phyloP scores from a whole-genome alignment of 2,888 invertebrate species.

The Zaprionus bogoriensis region DNA sequence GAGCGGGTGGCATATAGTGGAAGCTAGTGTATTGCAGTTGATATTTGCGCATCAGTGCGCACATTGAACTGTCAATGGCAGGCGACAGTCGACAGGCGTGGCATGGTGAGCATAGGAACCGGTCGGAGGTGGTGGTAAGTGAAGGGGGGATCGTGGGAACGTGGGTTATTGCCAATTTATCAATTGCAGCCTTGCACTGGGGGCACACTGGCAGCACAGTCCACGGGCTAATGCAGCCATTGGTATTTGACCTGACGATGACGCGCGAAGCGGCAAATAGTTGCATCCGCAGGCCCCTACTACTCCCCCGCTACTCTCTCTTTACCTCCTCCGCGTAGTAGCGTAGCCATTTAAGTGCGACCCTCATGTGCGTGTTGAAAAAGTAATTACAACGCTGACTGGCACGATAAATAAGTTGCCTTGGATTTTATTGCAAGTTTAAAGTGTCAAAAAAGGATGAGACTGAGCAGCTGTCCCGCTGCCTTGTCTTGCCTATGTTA shows the following conservation, averaged over 20 bases:
- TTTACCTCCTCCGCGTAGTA: neutral
- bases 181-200: slow-evolving; percentile 57
- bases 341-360: neutral
- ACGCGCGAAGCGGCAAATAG: slow-evolving; percentile 3
- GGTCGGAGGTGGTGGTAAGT: neutral
- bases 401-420: slow-evolving; percentile 68
- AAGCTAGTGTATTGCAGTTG: slow-evolving; percentile 69
- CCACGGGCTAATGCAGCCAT: slow-evolving; percentile 66
- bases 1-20: neutral
- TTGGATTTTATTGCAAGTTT: slow-evolving; percentile 73
- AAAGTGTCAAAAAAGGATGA: slow-evolving; percentile 59
- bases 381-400: slow-evolving; percentile 74
- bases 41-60: slow-evolving; percentile 77
- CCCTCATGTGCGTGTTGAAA: slow-evolving; percentile 73
- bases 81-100: slow-evolving; percentile 40
- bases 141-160: neutral
- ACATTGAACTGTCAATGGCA: slow-evolving; percentile 79
- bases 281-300: neutral
- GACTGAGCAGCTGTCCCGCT: neutral
- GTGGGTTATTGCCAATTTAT: slow-evolving; percentile 68
- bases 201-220: slow-evolving; percentile 42
- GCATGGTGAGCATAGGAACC: neutral
- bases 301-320: neutral
- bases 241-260: slow-evolving; percentile 56
- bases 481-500: too few relatives aligned